These are phyloP conservation scores for Lophochroa leadbeateri DNA, from an alignment of 2,113 vertebrate genomes.

Conservation along the genomic window DNA sequence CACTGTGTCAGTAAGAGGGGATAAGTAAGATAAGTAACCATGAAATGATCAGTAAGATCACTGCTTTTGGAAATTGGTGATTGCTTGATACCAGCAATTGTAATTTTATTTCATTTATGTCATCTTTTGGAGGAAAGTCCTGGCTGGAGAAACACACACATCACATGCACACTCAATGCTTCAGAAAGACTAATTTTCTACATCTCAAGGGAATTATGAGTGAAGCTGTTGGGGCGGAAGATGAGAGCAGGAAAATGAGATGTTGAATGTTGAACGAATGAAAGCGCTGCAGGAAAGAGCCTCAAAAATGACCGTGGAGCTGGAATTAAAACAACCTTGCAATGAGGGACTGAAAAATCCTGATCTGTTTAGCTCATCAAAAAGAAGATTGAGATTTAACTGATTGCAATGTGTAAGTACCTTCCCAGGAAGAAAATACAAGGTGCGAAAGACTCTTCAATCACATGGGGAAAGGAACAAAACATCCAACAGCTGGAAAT, in stretches of 20 bases:
- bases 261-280: not conserved
- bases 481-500: slow-evolving; percentile 56
- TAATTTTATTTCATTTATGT: not conserved
- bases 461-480: slow-evolving; percentile 43
- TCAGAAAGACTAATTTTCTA: slow-evolving; percentile 20
- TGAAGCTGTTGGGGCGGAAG: not conserved
- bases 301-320: not conserved
- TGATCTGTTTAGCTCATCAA: slow-evolving; percentile 59
- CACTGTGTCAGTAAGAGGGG: fast-evolving
- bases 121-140: not conserved
- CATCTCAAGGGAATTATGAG: not conserved
- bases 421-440: slow-evolving; percentile 51
- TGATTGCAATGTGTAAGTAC: slow-evolving; percentile 36
- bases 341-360: slow-evolving; percentile 14
- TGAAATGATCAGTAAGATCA: not conserved
- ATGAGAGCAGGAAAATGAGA: slow-evolving; percentile 6
- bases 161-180: not conserved
- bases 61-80: not conserved
- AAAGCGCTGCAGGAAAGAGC: not conserved
- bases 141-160: not conserved
- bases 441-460: slow-evolving; percentile 43
- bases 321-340: slow-evolving; percentile 11
- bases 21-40: not conserved
- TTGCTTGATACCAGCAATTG: not conserved
- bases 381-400: slow-evolving; percentile 52